Evolutionary conservation across 2,797 vertebrate genomes (phyloP).

Genomic region (Halcyon chelicuti): DNA sequence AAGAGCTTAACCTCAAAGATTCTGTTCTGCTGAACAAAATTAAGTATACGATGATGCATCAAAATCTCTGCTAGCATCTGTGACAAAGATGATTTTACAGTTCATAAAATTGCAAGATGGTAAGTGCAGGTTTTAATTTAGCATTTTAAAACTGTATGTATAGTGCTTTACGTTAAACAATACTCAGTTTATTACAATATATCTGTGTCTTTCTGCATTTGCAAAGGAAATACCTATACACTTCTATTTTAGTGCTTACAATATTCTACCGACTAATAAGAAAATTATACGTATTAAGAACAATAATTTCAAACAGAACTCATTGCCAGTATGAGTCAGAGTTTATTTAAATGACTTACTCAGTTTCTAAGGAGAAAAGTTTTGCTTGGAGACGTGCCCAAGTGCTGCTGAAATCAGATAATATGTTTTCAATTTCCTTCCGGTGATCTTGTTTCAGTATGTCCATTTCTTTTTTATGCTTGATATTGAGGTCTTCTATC

Average conservation of each 20-base stretch:
- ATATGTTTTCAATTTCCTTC: conserved; percentile 86
- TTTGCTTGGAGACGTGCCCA: conserved; percentile 88
- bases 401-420: conserved; percentile 87
- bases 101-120: not conserved
- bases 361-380: conserved; percentile 89
- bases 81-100: not conserved
- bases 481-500: conserved; percentile 75
- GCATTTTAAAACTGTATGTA: not conserved
- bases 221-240: not conserved
- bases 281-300: not conserved
- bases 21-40: not conserved
- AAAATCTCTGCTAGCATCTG: not conserved
- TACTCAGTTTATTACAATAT: not conserved
- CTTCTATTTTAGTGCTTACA: not conserved
- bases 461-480: conserved; percentile 81
- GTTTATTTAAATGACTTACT: conserved; percentile 73
- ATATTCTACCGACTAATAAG: not conserved
- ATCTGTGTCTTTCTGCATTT: not conserved
- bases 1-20: not conserved
- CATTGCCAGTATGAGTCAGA: not conserved
- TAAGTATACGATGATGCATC: not conserved
- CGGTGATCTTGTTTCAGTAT: conserved; percentile 82
- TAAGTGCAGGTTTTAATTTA: not conserved
- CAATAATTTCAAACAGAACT: not conserved
- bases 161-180: not conserved